Evolutionary conservation across 2,888 invertebrate genomes (phyloP), one percentile per base, ranked within the genome.

Genomic region (Hymenopus coronatus): DNA sequence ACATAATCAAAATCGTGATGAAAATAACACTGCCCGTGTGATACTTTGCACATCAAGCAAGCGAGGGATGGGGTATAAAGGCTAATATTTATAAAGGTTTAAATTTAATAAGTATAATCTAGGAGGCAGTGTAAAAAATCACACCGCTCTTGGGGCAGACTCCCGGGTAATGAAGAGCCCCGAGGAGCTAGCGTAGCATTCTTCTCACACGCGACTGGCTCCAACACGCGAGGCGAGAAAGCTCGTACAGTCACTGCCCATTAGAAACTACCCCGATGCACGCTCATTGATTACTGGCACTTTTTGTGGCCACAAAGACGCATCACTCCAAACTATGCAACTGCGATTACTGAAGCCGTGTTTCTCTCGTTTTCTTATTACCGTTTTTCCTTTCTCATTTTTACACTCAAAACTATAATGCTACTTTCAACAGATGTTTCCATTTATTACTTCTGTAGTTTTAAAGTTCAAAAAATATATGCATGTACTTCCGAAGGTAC

Each of bases 21-120:
- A 70, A 70, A 70, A 70, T 70, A 70, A 70, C 54, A 70, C 54
- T 70, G 54, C 54, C 54, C 20, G 54, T 70, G 54, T 70, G 54
- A 70, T 70, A 70, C 54, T 70, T 70, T 70, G 54, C 54, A 70
- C 54, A 70, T 70, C 54, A 70, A 70, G 54, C 70, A 28, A 27
- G 86, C 30, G 15, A 28, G 28, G 87, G 87, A 33, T 82, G 82
- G 33, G 87, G n/a, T 70, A 9, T 25, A 27, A 54, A 87, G 87
- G 28, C 87, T 82, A 87, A 87, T 87, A 87, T 87, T 87, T 87
- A 87, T 87, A 87, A 82, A 87, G 87, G 82, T 81, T 87, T 87
- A 87, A 87, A 87, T 87, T 87, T 87, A 87, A 87, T 87, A 87
- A 87, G 87, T 87, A 82, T 87, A 87, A 87, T 87, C 87, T 54